Evolutionary conservation across 2,888 invertebrate species (phyloP).

Genomic region (Elegia similella): DNA sequence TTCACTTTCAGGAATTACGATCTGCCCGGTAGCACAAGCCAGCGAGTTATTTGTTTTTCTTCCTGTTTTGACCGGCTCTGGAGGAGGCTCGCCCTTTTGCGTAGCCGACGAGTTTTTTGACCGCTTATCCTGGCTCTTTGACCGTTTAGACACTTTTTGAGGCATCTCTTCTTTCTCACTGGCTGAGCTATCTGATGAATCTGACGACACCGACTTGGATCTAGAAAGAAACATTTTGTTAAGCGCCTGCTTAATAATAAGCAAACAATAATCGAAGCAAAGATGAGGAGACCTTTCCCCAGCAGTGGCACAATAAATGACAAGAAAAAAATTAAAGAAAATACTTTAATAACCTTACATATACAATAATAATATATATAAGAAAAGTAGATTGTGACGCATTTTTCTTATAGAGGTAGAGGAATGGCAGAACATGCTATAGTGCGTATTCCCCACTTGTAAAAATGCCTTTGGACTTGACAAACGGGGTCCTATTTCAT

Average conservation of each 20-base stretch:
- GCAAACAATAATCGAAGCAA: too few relatives aligned
- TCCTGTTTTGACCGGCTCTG: slow-evolving; percentile 78
- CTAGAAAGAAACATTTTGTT: slow-evolving; percentile 35
- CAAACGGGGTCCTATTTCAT: too few relatives aligned
- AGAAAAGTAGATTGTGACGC: too few relatives aligned
- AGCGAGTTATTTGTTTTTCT: slow-evolving; percentile 93
- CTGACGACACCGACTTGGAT: slow-evolving; percentile 59
- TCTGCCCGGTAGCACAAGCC: slow-evolving; percentile 91
- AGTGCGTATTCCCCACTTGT: too few relatives aligned
- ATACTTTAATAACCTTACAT: too few relatives aligned
- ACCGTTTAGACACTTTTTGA: slow-evolving; percentile 54
- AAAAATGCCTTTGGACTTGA: too few relatives aligned
- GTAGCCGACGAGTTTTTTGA: slow-evolving; percentile 63
- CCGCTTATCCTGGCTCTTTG: slow-evolving; percentile 59
- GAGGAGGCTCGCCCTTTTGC: slow-evolving; percentile 66
- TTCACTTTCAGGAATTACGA: slow-evolving; percentile 84
- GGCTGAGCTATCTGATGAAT: slow-evolving; percentile 53
- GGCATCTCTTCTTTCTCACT: slow-evolving; percentile 65
- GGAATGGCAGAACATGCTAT: too few relatives aligned
- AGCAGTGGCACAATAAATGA: too few relatives aligned
- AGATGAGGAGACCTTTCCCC: too few relatives aligned
- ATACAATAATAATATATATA: too few relatives aligned
- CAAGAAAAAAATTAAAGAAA: too few relatives aligned
- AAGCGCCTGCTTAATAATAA: not conserved
- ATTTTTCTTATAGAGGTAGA: too few relatives aligned